Percentiles rank a stretch among this genome's conserved stretches.
phyloP scores from a whole-genome alignment of 2,888 invertebrate species.

The Choreutis nemorana region DNA sequence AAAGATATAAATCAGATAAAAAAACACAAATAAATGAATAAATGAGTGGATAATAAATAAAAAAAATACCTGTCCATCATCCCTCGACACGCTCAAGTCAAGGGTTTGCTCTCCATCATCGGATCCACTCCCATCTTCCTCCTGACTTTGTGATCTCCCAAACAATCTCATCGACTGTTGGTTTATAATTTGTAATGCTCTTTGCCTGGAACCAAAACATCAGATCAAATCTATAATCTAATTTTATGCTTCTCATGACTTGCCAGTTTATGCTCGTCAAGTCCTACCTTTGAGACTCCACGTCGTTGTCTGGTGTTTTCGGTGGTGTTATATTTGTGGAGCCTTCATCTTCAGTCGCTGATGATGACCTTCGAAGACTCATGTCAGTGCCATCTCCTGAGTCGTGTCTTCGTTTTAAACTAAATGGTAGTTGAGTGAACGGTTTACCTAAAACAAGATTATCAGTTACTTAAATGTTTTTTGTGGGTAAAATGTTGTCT shows the following conservation, averaged over 20 bases:
- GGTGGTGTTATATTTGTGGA: slow-evolving; percentile 59
- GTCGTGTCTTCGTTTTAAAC: slow-evolving; percentile 49
- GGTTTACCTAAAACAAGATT: slow-evolving; percentile 35
- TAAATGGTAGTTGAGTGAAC: slow-evolving; percentile 49
- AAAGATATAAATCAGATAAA: neutral
- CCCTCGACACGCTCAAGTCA: slow-evolving; percentile 57
- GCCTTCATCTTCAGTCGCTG: slow-evolving; percentile 58
- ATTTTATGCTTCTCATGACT: too few relatives aligned
- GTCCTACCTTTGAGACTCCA: slow-evolving; percentile 51
- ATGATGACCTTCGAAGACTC: slow-evolving; percentile 46
- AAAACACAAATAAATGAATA: neutral
- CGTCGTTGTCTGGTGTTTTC: slow-evolving; percentile 58
- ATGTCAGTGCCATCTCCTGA: slow-evolving; percentile 48
- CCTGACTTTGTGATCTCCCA: slow-evolving; percentile 40
- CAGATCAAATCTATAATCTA: too few relatives aligned
- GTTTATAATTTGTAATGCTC: slow-evolving; percentile 54
- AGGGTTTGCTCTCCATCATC: slow-evolving; percentile 62
- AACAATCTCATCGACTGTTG: slow-evolving; percentile 56
- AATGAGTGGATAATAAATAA: too few relatives aligned
- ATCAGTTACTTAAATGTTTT: neutral
- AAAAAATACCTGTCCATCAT: slow-evolving; percentile 53
- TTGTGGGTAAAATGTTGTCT: neutral
- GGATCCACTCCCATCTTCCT: slow-evolving; percentile 56
- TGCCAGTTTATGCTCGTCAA: too few relatives aligned
- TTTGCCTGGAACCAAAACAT: slow-evolving; percentile 37